Evolutionary conservation across 2,797 vertebrate genomes (phyloP).

Genomic region (Yasuhikotakia modesta): DNA sequence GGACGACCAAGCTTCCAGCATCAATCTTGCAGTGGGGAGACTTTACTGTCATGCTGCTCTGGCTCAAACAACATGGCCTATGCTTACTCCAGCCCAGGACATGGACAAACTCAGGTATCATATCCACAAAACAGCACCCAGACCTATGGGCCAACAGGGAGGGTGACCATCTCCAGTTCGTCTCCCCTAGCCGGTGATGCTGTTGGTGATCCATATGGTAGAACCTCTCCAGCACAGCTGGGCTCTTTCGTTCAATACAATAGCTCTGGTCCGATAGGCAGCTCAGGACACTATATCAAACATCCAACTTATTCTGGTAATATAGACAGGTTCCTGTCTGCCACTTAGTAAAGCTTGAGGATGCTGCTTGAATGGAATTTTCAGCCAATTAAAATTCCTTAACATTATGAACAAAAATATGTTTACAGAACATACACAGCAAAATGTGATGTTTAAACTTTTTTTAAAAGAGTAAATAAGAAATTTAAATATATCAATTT

Average conservation of each 20-base stretch:
- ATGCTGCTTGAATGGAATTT: neutral
- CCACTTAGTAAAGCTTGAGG: conserved; percentile 74
- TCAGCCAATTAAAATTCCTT: neutral
- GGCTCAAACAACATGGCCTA: conserved; percentile 76
- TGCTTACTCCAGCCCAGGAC: conserved; percentile 76
- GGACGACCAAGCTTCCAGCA: conserved; percentile 66
- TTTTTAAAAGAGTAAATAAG: neutral
- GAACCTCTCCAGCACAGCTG: conserved; percentile 82
- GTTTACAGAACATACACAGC: neutral
- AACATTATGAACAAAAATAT: neutral
- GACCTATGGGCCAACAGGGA: conserved; percentile 75
- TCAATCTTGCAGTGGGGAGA: conserved; percentile 69
- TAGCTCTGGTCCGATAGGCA: conserved; percentile 72
- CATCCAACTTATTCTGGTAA: conserved; percentile 82
- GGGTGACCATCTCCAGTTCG: conserved; percentile 76
- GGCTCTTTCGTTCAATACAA: conserved; percentile 84
- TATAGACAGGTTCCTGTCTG: conserved; percentile 89
- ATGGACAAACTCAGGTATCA: conserved; percentile 69
- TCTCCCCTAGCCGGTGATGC: conserved; percentile 72
- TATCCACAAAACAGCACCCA: conserved; percentile 80
- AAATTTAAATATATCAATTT: conserved; percentile 2
- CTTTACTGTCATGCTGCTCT: conserved; percentile 61
- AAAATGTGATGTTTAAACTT: conserved; percentile 35
- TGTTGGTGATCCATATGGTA: conserved; percentile 82
- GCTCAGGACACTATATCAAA: conserved; percentile 78